phyloP scores from a whole-genome alignment of 2,888 invertebrate species.

The Stenolophus ochropezus region DNA sequence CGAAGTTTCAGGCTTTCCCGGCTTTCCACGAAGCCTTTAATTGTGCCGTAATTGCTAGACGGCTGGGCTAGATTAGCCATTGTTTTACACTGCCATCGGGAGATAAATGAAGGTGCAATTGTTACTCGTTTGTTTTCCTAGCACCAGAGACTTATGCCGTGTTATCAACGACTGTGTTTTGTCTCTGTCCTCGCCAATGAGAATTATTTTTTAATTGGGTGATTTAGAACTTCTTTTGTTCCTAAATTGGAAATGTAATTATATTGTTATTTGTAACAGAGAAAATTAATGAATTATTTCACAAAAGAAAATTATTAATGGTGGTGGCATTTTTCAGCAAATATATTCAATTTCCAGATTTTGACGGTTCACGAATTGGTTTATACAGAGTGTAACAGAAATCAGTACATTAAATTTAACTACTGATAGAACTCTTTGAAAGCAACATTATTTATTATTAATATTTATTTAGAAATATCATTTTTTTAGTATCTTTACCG shows the following conservation, averaged over 20 bases:
- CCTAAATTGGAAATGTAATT: not conserved
- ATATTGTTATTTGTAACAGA: conserved; percentile 12
- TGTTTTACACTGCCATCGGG: conserved; percentile 71
- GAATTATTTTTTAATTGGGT: conserved; percentile 43
- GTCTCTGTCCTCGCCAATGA: not conserved
- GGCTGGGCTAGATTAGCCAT: conserved; percentile 71
- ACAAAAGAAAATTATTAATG: not conserved
- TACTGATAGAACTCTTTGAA: no score
- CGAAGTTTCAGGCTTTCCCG: not conserved
- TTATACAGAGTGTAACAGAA: no score
- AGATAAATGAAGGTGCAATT: conserved; percentile 72
- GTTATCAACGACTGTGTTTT: conserved; percentile 64
- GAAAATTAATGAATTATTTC: not conserved
- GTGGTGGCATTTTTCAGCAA: not conserved
- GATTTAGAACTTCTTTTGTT: conserved; percentile 31
- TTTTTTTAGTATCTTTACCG: no score
- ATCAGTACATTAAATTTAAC: no score
- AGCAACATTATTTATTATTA: no score
- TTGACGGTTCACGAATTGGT: no score
- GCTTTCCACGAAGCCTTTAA: conserved; percentile 64
- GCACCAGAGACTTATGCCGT: conserved; percentile 70
- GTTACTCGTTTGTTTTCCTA: conserved; percentile 72
- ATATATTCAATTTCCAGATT: no score
- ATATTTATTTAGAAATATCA: no score
- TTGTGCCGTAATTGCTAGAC: conserved; percentile 73